Evolutionary conservation across 2,888 invertebrate species (phyloP), one percentile per base, ranked within the genome.

Genomic region (Trisateles emortualis): DNA sequence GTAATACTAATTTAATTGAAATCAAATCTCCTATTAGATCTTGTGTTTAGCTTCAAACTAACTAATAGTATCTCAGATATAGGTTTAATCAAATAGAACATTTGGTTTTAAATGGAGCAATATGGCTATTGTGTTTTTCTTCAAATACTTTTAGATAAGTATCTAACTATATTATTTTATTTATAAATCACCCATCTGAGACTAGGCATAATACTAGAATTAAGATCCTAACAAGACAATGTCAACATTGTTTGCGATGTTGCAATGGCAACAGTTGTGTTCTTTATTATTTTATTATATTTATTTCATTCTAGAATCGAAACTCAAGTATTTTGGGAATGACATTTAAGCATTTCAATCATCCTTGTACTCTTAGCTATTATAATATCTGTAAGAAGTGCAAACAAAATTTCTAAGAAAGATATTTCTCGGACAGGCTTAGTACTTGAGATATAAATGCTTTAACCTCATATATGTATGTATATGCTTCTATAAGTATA

Each of bases 191-290:
- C 5, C 50, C 26, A 30, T 57, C 48, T 29, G 51, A 38, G 51
- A 62, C 30, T 39, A 57, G 58, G 62, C 58, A 52, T 53, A n/a
- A n/a, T 53, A 43, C 47, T 58, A 19, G 50, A 62, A 53, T 58
- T 50, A 53, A 53, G 6, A 14, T 33, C 9, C 14, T 33, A 33
- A 33, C 14, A 33, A 13, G 33, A 33, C 14, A 14, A 14, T 33
- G 14, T 33, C 14, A 33, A 14, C 8, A 14, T 33, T 33, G 22
- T 51, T 36, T 41, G 32, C 16, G 40, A 16, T 10, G 14, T 33
- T 14, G 33, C 9, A 11, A 29, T 29, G 29, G 2, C 29, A 29
- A 30, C 8, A 11, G 26, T 26, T 26, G 8, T 26, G 9, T 26
- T 8, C 26, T 30, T 30, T 30, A 11, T n/a, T n/a, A n/a, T n/a